Percentiles rank a stretch among this genome's conserved stretches.
phyloP scores from a whole-genome alignment of 2,888 invertebrate genomes.

The Cephus pulcher region DNA sequence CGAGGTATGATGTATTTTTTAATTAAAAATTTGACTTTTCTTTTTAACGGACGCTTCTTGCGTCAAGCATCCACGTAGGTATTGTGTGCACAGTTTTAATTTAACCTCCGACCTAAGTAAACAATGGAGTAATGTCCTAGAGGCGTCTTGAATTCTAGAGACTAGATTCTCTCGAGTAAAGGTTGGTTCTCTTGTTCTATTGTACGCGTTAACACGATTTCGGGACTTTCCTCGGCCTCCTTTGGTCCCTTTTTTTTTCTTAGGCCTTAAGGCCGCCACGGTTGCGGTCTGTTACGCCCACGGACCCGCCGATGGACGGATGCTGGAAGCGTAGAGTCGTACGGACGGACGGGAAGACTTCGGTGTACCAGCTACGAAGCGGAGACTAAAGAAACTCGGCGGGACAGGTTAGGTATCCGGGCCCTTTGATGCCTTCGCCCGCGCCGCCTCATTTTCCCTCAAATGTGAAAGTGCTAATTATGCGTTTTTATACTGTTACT shows the following conservation, averaged over 20 bases:
- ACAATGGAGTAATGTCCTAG: not conserved
- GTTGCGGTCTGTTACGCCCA: conserved; percentile 27
- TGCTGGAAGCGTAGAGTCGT: not conserved
- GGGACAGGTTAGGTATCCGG: conserved; percentile 49
- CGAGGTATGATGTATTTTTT: not conserved
- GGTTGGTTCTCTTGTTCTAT: not conserved
- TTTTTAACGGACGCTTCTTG: not conserved
- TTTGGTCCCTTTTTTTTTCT: not conserved
- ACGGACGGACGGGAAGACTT: not conserved
- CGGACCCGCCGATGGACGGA: not conserved
- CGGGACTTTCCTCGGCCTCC: not conserved
- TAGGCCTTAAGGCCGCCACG: conserved; percentile 20
- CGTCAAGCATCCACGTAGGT: not conserved
- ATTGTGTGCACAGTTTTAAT: not conserved
- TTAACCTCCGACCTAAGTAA: not conserved
- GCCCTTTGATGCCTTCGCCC: conserved; percentile 47
- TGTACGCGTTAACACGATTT: conserved; percentile 12
- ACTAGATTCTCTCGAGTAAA: not conserved
- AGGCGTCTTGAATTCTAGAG: not conserved
- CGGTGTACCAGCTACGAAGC: conserved; percentile 20
- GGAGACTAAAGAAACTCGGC: conserved; percentile 48
- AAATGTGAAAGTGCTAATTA: conserved; percentile 56
- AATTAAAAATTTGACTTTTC: not conserved
- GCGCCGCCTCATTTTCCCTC: conserved; percentile 40
- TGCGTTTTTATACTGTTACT: conserved; percentile 25